Evolutionary conservation across 92 coral and sea anemone genomes (phyloP).

Genomic region (Metridium senile): DNA sequence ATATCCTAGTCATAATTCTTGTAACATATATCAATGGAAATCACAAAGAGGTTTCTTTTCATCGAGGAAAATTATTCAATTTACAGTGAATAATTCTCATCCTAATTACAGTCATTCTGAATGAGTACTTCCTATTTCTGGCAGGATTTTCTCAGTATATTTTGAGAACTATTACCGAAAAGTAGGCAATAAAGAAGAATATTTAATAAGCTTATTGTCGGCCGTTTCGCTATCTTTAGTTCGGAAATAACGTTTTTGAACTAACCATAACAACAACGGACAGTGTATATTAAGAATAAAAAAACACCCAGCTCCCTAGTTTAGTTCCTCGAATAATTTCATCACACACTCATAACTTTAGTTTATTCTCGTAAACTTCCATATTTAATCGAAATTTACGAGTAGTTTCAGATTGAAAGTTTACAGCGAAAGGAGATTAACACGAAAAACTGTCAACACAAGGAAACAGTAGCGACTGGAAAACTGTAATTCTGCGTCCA

Average conservation of each 20-base stretch:
- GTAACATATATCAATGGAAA: slow-evolving; percentile 5
- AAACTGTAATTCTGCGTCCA: neutral
- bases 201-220: slow-evolving; percentile 22
- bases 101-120: neutral
- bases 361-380: no score
- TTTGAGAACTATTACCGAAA: neutral
- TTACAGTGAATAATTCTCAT: neutral
- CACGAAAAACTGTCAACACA: slow-evolving; percentile 1
- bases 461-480: slow-evolving; percentile 1
- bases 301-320: neutral
- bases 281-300: neutral
- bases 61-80: slow-evolving; percentile 4
- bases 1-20: slow-evolving; percentile 3
- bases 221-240: slow-evolving; percentile 10
- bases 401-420: neutral
- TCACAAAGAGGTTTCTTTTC: slow-evolving; percentile 13
- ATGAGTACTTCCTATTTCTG: neutral
- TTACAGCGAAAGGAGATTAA: neutral
- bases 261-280: slow-evolving; percentile 21
- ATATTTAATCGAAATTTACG: neutral
- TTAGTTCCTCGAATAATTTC: no score
- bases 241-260: slow-evolving; percentile 48
- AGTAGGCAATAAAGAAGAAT: neutral
- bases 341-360: no score
- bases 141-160: neutral